Percentiles rank a stretch among this genome's conserved stretches.
These are phyloP conservation scores for Nephila pilipes DNA, from an alignment of 1,140 invertebrate species.

Conservation along the genomic window DNA sequence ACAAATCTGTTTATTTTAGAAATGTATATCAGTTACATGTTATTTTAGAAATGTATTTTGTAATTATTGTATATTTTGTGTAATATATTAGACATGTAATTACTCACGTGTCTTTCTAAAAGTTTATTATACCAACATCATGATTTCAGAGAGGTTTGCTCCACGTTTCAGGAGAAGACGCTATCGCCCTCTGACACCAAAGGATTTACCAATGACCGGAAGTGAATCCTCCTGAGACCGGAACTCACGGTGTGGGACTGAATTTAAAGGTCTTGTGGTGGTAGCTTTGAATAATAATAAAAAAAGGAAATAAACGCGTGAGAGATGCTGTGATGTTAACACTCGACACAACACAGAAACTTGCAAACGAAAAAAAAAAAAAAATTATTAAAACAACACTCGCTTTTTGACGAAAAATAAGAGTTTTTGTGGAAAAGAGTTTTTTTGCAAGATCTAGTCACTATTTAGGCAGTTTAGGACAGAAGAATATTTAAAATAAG, in stretches of 20 bases:
- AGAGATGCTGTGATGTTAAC: neutral
- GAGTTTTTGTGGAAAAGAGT: slow-evolving; percentile 30
- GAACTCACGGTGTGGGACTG: neutral
- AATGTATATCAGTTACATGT: too few relatives aligned
- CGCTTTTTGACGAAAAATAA: slow-evolving; percentile 38
- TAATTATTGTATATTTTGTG: too few relatives aligned
- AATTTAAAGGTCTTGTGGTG: too few relatives aligned
- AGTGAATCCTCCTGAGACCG: slow-evolving; percentile 75
- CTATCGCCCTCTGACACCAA: slow-evolving; percentile 76
- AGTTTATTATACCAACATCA: slow-evolving; percentile 60
- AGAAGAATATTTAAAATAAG: neutral
- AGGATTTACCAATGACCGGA: slow-evolving; percentile 76
- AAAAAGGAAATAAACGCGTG: neutral
- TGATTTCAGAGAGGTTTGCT: slow-evolving; percentile 75
- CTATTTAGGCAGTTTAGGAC: slow-evolving; percentile 69
- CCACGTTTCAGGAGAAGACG: slow-evolving; percentile 74
- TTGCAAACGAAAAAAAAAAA: slow-evolving; percentile 2
- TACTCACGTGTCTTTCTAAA: neutral
- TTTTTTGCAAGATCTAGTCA: slow-evolving; percentile 75
- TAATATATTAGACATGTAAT: neutral
- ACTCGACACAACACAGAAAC: neutral
- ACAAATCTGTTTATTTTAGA: too few relatives aligned
- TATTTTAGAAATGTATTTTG: too few relatives aligned
- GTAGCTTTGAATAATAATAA: neutral
- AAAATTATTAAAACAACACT: neutral